Percentiles rank a stretch among this genome's conserved stretches.
These are phyloP conservation scores for Allygus modestus DNA, from an alignment of 2,888 invertebrate genomes.

Conservation along the genomic window DNA sequence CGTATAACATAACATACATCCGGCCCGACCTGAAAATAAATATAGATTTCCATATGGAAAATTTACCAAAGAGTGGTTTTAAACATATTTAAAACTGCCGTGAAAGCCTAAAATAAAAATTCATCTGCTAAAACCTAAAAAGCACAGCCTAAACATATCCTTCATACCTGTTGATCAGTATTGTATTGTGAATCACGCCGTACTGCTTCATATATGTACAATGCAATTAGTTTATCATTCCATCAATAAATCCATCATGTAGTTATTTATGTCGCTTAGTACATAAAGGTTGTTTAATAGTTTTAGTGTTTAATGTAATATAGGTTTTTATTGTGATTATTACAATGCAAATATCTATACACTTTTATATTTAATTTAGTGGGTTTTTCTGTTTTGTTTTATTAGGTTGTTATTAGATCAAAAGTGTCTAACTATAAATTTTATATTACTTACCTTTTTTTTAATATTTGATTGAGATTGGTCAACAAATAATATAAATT, in stretches of 20 bases:
- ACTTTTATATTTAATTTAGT: constrained; percentile 26
- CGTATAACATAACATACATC: no score
- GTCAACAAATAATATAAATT: background rate
- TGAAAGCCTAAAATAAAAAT: no score
- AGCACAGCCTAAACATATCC: constrained; percentile 12
- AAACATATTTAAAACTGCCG: no score
- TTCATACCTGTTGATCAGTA: background rate
- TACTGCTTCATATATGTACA: constrained; percentile 14
- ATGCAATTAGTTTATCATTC: constrained; percentile 18
- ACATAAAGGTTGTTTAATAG: constrained; percentile 15
- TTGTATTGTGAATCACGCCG: background rate
- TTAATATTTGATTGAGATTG: no score
- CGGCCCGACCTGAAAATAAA: no score
- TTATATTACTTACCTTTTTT: background rate
- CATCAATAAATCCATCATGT: background rate
- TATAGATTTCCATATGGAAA: no score
- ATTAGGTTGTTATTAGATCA: constrained; percentile 18
- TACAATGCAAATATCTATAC: constrained; percentile 10
- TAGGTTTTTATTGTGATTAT: constrained; percentile 31
- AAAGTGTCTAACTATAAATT: constrained; percentile 14
- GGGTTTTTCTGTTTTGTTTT: constrained; percentile 20
- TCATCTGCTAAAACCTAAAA: no score
- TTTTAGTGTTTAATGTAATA: background rate
- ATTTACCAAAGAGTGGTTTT: no score
- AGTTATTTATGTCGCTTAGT: background rate